Conservation (phyloP, 53 echinoderm and acorn worm species). For the Mesocentrotus franciscanus region DNA sequence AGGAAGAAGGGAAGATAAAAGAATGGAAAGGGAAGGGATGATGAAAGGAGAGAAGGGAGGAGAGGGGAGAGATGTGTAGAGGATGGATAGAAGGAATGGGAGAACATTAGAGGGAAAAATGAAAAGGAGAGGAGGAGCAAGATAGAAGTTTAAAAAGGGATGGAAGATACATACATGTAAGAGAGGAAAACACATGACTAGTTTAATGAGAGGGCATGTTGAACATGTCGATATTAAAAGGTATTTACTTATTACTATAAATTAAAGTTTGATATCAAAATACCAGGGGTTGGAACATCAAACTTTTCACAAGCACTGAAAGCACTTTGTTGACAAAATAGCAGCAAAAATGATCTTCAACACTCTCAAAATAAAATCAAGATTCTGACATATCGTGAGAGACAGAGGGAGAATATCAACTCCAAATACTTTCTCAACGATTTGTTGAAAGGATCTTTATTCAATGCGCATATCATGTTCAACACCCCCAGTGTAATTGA, state of each 20-base stretch:
- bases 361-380: not conserved
- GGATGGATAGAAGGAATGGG: not conserved
- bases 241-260: not conserved
- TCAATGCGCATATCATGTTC: conserved; percentile 42
- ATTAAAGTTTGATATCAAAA: too few species aligned
- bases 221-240: not conserved
- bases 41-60: not conserved
- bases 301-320: not conserved
- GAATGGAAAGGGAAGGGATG: not conserved
- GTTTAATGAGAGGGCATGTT: too few species aligned
- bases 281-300: not conserved
- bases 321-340: conserved; percentile 12
- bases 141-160: not conserved
- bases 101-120: not conserved
- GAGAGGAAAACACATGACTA: too few species aligned
- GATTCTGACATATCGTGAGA: not conserved
- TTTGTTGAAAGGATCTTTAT: conserved; percentile 25
- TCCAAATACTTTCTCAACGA: not conserved
- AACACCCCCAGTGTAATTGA: not conserved
- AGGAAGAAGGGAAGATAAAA: not conserved
- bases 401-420: not conserved
- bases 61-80: not conserved
- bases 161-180: not conserved
- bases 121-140: not conserved
- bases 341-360: not conserved